Base-by-base conservation (phyloP, 2,888 invertebrate genomes). In the Neria commutata region DNA sequence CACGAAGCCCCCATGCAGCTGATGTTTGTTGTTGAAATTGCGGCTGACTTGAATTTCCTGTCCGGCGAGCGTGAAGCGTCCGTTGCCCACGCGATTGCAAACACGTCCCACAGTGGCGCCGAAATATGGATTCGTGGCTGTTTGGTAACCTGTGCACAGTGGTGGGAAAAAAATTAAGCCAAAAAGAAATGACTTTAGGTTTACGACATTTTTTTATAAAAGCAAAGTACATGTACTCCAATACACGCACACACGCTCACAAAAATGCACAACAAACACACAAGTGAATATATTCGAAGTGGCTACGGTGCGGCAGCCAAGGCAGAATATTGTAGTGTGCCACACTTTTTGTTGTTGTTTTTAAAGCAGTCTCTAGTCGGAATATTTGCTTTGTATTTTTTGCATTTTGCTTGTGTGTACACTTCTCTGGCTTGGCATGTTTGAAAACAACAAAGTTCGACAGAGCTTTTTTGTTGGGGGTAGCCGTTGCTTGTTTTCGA, bases 21-120 rank as follows among this genome's bases (percentile, higher is more conserved):
- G 89, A 70, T 88, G 83, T 64, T 86, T 86, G 14, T 86, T 85
- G 0, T 87, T 87, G 55, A 85, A 84, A 78, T 97, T 97, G 40
- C 85, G 85, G 1, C 87, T 85, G n/a, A 96, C 83, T 69, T 88
- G 83, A 75, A 91, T 90, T 50, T 84, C 83, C 52, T 86, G 82
- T 1, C 88, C 91, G 51, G 88, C 86, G 1, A 95, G 83, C 2
- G 77, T 78, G 76, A 95, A 91, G 60, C 85, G 85, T 0, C 88
- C 94, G 23, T 88, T 86, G 0, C 85, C 87, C 61, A 95, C 89
- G 46, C 91, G 85, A 81, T 95, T 96, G 1, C 92, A 93, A 23
- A 92, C 91, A 49, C 96, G 86, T 1, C 97, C 97, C 58, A 96
- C 85, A 0, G 93, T 89, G 0, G 91, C 90, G 4, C 97, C 97